These are phyloP conservation scores for Heterohyrax brucei DNA, from an alignment of 2,797 vertebrate species.

Conservation along the genomic window DNA sequence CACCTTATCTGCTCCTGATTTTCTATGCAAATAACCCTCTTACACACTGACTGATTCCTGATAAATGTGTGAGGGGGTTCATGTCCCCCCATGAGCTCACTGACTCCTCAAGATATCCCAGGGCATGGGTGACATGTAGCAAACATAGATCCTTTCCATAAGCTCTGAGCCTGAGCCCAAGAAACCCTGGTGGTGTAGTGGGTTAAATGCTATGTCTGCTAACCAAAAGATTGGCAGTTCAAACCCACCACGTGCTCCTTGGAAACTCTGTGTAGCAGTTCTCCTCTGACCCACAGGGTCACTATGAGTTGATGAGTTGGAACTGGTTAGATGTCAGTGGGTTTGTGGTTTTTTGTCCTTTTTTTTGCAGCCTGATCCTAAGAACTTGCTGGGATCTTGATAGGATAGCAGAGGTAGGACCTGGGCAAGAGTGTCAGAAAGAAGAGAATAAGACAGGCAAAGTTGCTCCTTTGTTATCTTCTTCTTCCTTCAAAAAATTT, in stretches of 20 bases:
- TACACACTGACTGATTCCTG: rapidly evolving
- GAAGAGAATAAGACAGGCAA: neutral
- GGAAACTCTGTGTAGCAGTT: no score
- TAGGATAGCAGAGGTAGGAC: no score
- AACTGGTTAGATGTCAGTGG: no score
- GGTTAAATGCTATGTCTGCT: no score
- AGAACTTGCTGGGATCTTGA: neutral
- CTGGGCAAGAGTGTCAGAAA: no score
- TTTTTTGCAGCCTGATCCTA: no score
- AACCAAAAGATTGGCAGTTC: no score
- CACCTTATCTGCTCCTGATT: neutral
- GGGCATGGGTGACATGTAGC: neutral
- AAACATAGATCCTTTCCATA: neutral
- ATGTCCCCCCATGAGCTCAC: neutral
- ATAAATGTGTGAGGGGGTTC: neutral
- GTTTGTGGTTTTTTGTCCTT: no score
- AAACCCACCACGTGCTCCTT: no score
- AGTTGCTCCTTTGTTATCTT: neutral
- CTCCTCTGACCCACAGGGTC: no score
- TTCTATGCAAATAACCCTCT: neutral
- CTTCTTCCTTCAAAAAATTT: neutral
- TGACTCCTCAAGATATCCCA: neutral
- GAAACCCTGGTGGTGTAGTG: no score
- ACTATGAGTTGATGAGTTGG: no score
- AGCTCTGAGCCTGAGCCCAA: neutral